Percentiles rank a stretch among this genome's conserved stretches.
phyloP scores from a whole-genome alignment of 1,140 invertebrate species.

The Drosophila erecta region DNA sequence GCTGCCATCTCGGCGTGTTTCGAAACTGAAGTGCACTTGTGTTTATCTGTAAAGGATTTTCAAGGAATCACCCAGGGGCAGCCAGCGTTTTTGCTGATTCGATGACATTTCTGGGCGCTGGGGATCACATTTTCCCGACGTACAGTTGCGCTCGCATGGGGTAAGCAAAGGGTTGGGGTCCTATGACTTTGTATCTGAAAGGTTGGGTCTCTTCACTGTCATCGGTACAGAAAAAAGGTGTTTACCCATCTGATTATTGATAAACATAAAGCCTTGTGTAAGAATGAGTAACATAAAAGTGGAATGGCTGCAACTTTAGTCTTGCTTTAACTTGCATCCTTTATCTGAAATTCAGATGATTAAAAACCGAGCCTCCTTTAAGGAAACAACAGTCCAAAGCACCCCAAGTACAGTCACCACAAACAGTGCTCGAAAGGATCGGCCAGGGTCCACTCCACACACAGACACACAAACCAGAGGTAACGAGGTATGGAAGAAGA shows the following conservation, averaged over 20 bases:
- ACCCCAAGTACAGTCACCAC: conserved; percentile 58
- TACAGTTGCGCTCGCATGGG: conserved; percentile 14
- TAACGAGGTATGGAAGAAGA: conserved; percentile 2
- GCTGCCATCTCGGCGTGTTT: conserved; percentile 6
- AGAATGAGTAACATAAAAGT: background rate
- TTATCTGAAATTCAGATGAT: background rate
- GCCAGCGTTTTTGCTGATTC: conserved; percentile 39
- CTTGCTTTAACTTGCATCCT: background rate
- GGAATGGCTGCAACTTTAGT: background rate
- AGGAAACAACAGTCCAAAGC: conserved; percentile 5
- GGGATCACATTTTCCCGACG: conserved; percentile 7
- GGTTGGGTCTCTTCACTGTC: background rate
- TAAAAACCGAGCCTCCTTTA: background rate
- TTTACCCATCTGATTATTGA: background rate
- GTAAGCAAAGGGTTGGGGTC: conserved; percentile 4
- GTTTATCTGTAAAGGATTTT: conserved; percentile 70
- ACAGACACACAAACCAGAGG: conserved; percentile 21
- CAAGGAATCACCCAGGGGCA: conserved; percentile 54
- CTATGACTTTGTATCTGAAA: background rate
- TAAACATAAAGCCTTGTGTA: background rate
- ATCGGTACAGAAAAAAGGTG: background rate
- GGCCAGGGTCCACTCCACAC: conserved; percentile 23
- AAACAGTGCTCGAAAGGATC: conserved; percentile 49
- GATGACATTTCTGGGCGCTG: conserved; percentile 5
- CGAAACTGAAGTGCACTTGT: conserved; percentile 40